Evolutionary conservation across 2,113 vertebrate genomes (phyloP).

Genomic region (Macaca mulatta): DNA sequence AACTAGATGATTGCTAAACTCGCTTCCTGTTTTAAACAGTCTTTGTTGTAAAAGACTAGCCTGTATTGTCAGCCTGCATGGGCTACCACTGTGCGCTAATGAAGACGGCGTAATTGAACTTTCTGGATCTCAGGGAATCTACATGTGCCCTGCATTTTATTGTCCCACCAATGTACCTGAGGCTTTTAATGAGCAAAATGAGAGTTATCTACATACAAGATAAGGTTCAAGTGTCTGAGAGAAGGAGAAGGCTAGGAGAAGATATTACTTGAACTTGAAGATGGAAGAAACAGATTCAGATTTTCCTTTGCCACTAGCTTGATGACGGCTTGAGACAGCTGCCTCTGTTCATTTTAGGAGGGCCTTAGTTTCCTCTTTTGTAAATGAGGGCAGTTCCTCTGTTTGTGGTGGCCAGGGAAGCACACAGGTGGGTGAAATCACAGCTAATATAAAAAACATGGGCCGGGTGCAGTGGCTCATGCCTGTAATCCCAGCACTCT

Average conservation of each 20-base stretch:
- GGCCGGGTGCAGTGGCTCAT: too few species aligned
- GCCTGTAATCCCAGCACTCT: too few species aligned
- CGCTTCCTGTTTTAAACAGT: not conserved
- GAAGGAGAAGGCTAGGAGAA: not conserved
- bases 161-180: not conserved
- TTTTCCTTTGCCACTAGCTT: not conserved
- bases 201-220: not conserved
- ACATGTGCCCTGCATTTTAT: not conserved
- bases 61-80: not conserved
- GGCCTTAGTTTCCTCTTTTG: not conserved
- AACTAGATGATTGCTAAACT: not conserved
- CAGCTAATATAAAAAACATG: not conserved
- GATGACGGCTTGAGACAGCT: not conserved
- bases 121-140: not conserved
- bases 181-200: slow-evolving; percentile 8
- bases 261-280: not conserved
- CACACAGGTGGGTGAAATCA: not conserved
- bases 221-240: not conserved
- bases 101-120: not conserved
- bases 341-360: not conserved
- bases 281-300: not conserved
- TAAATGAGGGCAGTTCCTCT: not conserved
- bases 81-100: slow-evolving; percentile 49
- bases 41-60: not conserved
- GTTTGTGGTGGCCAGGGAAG: not conserved